Evolutionary conservation across 2,797 vertebrate species (phyloP), one percentile per base, ranked within the genome.

Genomic region (Craterocephalus amniculus): DNA sequence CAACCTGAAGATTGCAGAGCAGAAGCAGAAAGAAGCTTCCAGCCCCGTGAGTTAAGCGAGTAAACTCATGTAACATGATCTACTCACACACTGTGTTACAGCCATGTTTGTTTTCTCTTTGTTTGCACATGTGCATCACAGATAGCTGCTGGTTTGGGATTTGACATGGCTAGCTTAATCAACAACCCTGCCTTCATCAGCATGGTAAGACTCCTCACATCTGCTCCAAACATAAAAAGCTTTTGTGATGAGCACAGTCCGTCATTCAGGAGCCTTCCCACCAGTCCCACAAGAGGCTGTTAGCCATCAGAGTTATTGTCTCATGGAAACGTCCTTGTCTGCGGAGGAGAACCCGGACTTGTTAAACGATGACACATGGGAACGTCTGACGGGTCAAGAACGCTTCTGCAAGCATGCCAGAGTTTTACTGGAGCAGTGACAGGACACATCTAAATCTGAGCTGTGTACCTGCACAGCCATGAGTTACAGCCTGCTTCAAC

Each of bases 161-260:
- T 99, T 82, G 97, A 99, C 92, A 98, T 99, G 97, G 96, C 97
- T 35, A 98, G 97, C 84, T 94, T 99, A 90, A 99, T 99, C 93
- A 99, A 99, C 93, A 99, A 99, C 92, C 97, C 97, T 32, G 97
- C 97, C 49, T 99, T 99, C 93, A 98, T 99, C 90, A 99, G 97
- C 90, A 99, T 99, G 98, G 98, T 99, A 83, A 96, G 95, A 91
- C 16, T 29, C 35, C 31, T 63, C 7, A 62, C 35, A 40, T 3
- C 32, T 43, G 8, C 34, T 22, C 8, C 10, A 55, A n/a, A n/a
- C 58, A 40, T 12, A 27, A 3, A 36, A 26, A 64, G 9, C 35
- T 40, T 24, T 8, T n/a, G 18, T 45, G 7, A 3, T n/a, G 43
- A 45, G 43, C 2, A 20, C 40, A 22, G n/a, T 48, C 9, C 49